Evolutionary conservation across 2,113 vertebrate genomes (phyloP), one percentile per base, ranked within the genome.

Genomic region (Turnix velox): DNA sequence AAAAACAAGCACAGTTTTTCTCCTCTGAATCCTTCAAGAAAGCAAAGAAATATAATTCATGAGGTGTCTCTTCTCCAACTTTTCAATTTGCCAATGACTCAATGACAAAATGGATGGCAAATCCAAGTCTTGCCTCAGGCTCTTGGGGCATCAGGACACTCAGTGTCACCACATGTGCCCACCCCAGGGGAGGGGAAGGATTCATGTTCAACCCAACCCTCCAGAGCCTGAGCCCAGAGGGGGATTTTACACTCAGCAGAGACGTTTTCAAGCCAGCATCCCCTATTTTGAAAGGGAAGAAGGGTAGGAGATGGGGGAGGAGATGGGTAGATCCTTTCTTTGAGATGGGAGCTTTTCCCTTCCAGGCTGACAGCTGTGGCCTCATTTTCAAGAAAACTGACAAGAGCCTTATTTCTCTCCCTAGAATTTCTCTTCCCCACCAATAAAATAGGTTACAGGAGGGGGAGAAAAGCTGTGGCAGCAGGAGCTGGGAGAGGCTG

Each of bases 311-410:
- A 30, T 90, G 92, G 48, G 13, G 39, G 65, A 88, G 72, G 57
- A 63, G 77, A 81, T 1, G 25, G 0, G 17, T 22, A 58, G 84
- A 48, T 92, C 86, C 85, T 71, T 80, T 84, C 94, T 92, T 40
- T 16, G 89, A 97, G 94, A 86, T 1, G 30, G 14, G 6, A 31
- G n/a, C 65, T 67, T n/a, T n/a, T 92, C 93, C 94, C 62, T 94
- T 93, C 75, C 66, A 92, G 96, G 79, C 94, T 96, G 97, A 97
- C 97, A 97, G 97, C 97, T 97, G 97, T 97, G 97, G 96, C 97
- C 98, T 97, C 84, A 97, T 98, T 98, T 95, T 96, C 96, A 96
- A 92, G 96, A 83, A 95, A 94, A 80, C 95, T 80, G 91, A 93
- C 78, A 69, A 79, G 94, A 78, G 92, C 92, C 96, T 97, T 94